Conservation (phyloP, 2,113 vertebrate species). For the Prunella himalayana region DNA sequence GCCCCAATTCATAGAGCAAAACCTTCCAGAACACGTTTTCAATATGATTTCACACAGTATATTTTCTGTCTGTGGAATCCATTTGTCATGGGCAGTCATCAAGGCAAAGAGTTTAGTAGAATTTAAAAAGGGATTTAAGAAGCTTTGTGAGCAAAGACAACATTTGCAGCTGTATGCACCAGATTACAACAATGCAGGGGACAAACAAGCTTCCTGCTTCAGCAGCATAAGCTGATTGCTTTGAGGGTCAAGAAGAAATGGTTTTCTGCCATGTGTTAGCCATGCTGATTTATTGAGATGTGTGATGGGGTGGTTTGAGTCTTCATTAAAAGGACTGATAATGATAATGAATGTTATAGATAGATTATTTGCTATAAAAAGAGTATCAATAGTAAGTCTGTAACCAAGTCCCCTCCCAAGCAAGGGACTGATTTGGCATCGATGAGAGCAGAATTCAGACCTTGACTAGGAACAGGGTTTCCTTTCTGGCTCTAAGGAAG, state of each 20-base stretch:
- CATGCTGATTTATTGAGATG: not conserved
- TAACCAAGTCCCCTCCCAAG: not conserved
- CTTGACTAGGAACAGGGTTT: not conserved
- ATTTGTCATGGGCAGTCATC: slow-evolving; percentile 6
- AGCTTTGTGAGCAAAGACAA: slow-evolving; percentile 41
- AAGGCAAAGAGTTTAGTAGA: slow-evolving; percentile 42
- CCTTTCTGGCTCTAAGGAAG: not conserved
- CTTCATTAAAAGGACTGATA: not conserved
- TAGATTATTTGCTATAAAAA: not conserved
- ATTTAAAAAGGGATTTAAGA: slow-evolving; percentile 44
- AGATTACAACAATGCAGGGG: slow-evolving; percentile 35
- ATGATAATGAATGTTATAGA: not conserved
- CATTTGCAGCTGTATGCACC: slow-evolving; percentile 15
- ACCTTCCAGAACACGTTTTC: not conserved
- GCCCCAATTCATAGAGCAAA: not conserved
- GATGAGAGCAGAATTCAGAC: not conserved
- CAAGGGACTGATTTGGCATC: not conserved
- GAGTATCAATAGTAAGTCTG: not conserved
- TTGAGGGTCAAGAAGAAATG: not conserved
- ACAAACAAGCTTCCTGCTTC: slow-evolving; percentile 27
- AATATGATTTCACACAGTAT: not conserved
- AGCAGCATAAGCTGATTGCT: slow-evolving; percentile 29
- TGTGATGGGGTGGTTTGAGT: not conserved
- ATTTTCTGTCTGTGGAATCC: slow-evolving; percentile 6
- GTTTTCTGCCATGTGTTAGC: not conserved